A percentile compares a stretch with the other conserved stretches of the same genome.
Conservation (phyloP, 2,797 vertebrate genomes). For the Hoplostethus mediterraneus region DNA sequence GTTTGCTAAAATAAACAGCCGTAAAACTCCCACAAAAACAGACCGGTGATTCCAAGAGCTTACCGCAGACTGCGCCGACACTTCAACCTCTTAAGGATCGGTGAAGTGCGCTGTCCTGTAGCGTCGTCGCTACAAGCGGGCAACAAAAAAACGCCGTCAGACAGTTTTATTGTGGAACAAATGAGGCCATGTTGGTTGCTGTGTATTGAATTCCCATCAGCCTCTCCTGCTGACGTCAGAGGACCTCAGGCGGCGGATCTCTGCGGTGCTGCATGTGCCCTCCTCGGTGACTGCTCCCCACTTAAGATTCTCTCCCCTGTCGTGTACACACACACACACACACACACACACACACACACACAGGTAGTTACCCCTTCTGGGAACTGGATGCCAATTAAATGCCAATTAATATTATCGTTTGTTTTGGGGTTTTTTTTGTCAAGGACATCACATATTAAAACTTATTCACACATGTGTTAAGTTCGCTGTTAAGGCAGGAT, state of each 20-base stretch:
- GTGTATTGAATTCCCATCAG: conserved; percentile 78
- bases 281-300: conserved; percentile 41
- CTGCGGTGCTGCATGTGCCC: conserved; percentile 42
- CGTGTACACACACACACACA: conserved; percentile 3
- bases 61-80: background rate
- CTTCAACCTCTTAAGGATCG: conserved; percentile 10
- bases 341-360: background rate
- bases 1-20: background rate
- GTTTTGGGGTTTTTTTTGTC: background rate
- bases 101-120: conserved; percentile 7
- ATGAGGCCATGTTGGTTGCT: conserved; percentile 58
- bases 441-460: conserved; percentile 21
- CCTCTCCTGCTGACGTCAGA: conserved; percentile 61
- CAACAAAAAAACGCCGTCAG: conserved; percentile 48
- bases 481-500: conserved; percentile 28
- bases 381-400: conserved; percentile 31
- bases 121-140: too few species aligned
- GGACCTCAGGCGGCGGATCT: conserved; percentile 58
- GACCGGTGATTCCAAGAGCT: background rate
- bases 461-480: conserved; percentile 41
- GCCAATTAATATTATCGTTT: conserved; percentile 7
- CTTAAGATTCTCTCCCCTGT: conserved; percentile 32
- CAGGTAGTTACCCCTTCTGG: background rate
- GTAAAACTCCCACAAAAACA: background rate
- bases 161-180: conserved; percentile 58